A percentile compares a stretch with the other conserved stretches of the same genome.
Evolutionary conservation across 2,113 vertebrate genomes (phyloP).

Genomic region (Asarcornis scutulata): DNA sequence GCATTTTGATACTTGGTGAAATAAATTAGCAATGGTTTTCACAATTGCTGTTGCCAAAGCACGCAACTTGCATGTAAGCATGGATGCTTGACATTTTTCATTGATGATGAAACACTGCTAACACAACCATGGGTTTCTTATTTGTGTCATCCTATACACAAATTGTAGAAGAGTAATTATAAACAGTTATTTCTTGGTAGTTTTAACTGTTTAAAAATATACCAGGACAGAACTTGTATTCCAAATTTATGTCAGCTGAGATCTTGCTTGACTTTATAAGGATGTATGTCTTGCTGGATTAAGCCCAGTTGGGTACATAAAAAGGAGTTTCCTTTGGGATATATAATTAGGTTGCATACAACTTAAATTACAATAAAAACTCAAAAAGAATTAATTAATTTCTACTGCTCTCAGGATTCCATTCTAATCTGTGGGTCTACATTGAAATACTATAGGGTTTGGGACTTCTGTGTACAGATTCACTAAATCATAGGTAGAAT

Average conservation of each 20-base stretch:
- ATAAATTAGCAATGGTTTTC: accelerated
- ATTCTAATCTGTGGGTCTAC: neutral
- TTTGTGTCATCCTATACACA: neutral
- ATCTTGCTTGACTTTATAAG: neutral
- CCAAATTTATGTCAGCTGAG: neutral
- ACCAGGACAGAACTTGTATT: neutral
- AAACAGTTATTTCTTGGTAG: neutral
- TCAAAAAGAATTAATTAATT: neutral
- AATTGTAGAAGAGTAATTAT: neutral
- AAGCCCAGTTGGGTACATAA: neutral
- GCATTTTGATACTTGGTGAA: neutral
- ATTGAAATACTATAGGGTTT: neutral
- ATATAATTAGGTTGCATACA: neutral
- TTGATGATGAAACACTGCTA: neutral
- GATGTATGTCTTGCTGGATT: neutral
- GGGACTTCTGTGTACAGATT: neutral
- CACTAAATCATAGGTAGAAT: neutral
- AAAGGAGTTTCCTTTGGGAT: neutral
- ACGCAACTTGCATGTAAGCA: neutral
- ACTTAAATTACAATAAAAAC: neutral
- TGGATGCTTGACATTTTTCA: neutral
- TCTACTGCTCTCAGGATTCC: neutral
- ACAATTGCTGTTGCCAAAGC: neutral
- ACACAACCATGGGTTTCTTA: neutral
- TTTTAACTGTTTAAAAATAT: neutral